These are phyloP conservation scores for Dermochelys coriacea DNA, from an alignment of 2,797 vertebrate species.

Conservation along the genomic window DNA sequence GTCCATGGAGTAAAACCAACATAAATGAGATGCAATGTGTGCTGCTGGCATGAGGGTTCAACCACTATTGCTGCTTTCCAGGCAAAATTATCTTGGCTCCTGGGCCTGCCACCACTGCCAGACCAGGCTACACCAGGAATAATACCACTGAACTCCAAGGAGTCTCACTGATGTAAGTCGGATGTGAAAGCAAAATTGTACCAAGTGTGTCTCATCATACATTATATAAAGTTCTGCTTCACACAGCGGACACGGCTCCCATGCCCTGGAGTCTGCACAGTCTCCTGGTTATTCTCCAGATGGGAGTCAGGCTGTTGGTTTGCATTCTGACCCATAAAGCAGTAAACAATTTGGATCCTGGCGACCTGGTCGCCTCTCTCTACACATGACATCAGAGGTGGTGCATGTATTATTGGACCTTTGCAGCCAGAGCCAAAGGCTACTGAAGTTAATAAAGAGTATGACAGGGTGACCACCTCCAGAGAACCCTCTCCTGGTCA, in stretches of 20 bases:
- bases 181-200: not conserved
- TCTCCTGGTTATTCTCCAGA: not conserved
- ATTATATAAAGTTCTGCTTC: not conserved
- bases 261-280: not conserved
- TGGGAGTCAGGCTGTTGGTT: not conserved
- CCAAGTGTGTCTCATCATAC: not conserved
- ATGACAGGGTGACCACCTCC: too few species aligned
- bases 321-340: not conserved
- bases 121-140: not conserved
- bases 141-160: not conserved
- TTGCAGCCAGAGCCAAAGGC: fast-evolving
- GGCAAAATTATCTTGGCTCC: fast-evolving
- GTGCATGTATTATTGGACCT: not conserved
- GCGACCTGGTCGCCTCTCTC: not conserved
- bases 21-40: too few species aligned
- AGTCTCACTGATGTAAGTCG: not conserved
- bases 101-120: fast-evolving
- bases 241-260: not conserved
- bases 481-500: too few species aligned
- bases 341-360: not conserved
- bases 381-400: not conserved
- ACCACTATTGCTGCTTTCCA: fast-evolving
- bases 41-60: fast-evolving
- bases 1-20: too few species aligned
- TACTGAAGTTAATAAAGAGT: not conserved